These are phyloP conservation scores for Empis livida DNA, from an alignment of 2,888 invertebrate species.

Conservation along the genomic window DNA sequence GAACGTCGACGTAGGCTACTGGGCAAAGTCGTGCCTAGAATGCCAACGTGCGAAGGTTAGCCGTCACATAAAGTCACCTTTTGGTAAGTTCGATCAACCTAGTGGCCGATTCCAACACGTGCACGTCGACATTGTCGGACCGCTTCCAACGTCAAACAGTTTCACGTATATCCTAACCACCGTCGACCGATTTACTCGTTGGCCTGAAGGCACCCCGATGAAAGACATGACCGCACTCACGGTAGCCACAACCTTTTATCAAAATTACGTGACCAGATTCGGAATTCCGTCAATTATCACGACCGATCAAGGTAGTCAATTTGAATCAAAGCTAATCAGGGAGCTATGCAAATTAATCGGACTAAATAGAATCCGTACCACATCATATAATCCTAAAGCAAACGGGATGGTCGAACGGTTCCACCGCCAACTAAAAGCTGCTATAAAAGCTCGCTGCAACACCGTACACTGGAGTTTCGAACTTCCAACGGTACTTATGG, in stretches of 20 bases:
- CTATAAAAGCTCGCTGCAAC: neutral
- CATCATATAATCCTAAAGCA: neutral
- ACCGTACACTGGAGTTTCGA: neutral
- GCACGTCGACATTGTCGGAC: neutral
- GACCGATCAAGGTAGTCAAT: neutral
- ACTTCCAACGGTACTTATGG: no score
- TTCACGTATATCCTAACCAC: neutral
- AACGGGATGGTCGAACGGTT: neutral
- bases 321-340: neutral
- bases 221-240: neutral
- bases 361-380: neutral
- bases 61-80: no score
- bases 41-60: no score
- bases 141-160: neutral
- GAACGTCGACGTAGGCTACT: no score
- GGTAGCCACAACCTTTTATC: neutral
- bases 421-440: neutral
- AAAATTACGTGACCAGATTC: neutral
- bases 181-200: neutral
- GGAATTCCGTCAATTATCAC: neutral
- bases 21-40: no score
- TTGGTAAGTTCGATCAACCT: no score
- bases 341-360: neutral
- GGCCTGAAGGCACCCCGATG: slow-evolving; percentile 1
- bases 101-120: neutral